Conservation (phyloP, 2,888 invertebrate species). For the Caenorhabditis sp. region DNA sequence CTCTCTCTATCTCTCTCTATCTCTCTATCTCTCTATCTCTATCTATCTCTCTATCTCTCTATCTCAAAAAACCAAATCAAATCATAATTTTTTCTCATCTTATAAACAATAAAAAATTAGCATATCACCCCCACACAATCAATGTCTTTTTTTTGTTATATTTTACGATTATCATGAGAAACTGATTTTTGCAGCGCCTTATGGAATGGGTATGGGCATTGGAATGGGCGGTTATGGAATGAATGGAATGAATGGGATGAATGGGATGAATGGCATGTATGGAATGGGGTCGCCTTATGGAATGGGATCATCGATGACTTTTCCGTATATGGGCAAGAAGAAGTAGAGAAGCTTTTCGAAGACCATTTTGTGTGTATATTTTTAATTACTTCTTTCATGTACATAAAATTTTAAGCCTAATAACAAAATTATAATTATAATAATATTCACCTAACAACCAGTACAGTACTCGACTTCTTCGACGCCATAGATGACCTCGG, state of each 20-base stretch:
- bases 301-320: conserved; percentile 31
- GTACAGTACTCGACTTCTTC: background rate
- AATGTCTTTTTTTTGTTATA: too few species aligned
- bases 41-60: too few species aligned
- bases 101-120: background rate
- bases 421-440: too few species aligned
- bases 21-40: too few species aligned
- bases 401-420: background rate
- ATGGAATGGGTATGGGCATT: conserved; percentile 23
- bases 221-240: conserved; percentile 19
- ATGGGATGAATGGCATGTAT: conserved; percentile 21
- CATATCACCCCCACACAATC: too few species aligned
- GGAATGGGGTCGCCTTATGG: conserved; percentile 35
- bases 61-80: background rate
- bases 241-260: conserved; percentile 23
- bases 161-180: background rate
- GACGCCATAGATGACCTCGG: background rate
- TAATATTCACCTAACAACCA: background rate
- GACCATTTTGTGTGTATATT: background rate
- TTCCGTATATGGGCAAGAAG: conserved; percentile 37
- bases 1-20: too few species aligned
- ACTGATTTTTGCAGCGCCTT: conserved; percentile 15
- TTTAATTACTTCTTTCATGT: background rate
- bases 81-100: background rate
- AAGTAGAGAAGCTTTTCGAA: background rate